Evolutionary conservation across 2,113 vertebrate genomes (phyloP).

Genomic region (Tor tambroides): DNA sequence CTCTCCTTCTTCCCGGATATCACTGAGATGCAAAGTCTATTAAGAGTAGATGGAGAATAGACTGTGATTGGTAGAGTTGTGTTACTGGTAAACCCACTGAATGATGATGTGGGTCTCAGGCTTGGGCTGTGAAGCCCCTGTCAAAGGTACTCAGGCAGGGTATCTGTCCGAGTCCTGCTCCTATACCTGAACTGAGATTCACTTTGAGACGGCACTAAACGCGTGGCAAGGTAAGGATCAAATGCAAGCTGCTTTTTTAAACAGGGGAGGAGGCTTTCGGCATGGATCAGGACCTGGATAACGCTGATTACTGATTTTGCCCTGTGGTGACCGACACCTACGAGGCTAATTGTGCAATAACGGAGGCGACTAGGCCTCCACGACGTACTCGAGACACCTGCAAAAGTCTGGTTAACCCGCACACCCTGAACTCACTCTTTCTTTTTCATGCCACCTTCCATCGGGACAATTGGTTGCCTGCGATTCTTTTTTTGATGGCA

Average conservation of each 20-base stretch:
- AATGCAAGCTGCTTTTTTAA: constrained; percentile 78
- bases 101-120: constrained; percentile 73
- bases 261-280: constrained; percentile 59
- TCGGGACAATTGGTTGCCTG: no score
- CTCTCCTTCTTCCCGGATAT: constrained; percentile 52
- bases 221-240: constrained; percentile 71
- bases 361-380: constrained; percentile 39
- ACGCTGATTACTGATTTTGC: constrained; percentile 26
- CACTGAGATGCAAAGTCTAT: constrained; percentile 44
- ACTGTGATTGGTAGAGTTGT: constrained; percentile 58
- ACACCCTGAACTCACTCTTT: constrained; percentile 29
- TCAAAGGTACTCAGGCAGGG: constrained; percentile 70
- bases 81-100: constrained; percentile 59
- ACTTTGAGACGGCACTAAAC: constrained; percentile 66
- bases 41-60: constrained; percentile 59
- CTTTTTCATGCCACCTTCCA: constrained; percentile 4
- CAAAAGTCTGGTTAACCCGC: constrained; percentile 46
- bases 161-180: constrained; percentile 62
- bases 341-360: constrained; percentile 65
- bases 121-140: constrained; percentile 80
- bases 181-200: constrained; percentile 55
- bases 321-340: constrained; percentile 48
- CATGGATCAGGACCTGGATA: constrained; percentile 56
- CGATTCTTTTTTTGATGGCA: no score
- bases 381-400: constrained; percentile 42